Base-by-base conservation (phyloP, 2,113 vertebrate species). In the Felis catus region DNA sequence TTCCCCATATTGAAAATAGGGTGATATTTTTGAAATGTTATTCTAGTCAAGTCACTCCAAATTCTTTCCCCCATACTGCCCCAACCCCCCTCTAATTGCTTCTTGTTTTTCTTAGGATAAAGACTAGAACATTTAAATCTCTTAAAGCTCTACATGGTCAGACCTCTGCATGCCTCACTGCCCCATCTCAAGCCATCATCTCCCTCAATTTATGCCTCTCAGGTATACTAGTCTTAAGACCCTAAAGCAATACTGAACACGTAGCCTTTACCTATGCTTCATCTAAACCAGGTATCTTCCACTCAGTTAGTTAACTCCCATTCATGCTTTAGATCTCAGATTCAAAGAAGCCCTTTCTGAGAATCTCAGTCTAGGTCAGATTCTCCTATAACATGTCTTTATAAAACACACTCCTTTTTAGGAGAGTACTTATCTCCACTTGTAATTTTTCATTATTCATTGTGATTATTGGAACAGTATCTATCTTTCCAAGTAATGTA, bases 11-110 rank as follows among this genome's bases (percentile, higher is more conserved):
- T 89, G 80, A n/a, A 82, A 82, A 51, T 39, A 81, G 12, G 2
- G 6, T 74, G 48, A 8, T 31, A 51, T 58, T 92, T 88, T 82
- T 13, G 13, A 68, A 33, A n/a, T 78, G 3, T 66, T n/a, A 27
- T 95, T 70, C 36, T 70, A 7, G 7, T 36, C 66, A 80, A 76
- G 16, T 65, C n/a, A 51, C 19, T 55, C 18, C 7, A 65, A 15
- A 5, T 70, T 15, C 3, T n/a, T 4, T 65, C 23, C 7, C 15
- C 6, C 4, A 31, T 2, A 19, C 5, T 4, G 41, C 1, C 21
- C 27, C 12, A 89, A 68, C 39, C 23, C 36, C 13, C 5, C 36
- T 65, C 51, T 88, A 29, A 55, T 58, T 33, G 16, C 25, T 85
- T 80, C 33, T 13, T 16, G 41, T 78, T 81, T 45, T 31, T 87